Percentiles rank a stretch among this genome's conserved stretches.
These are phyloP conservation scores for Nesometra sesokonis DNA, from an alignment of 35 echinoderm and acorn worm species.

Conservation along the genomic window DNA sequence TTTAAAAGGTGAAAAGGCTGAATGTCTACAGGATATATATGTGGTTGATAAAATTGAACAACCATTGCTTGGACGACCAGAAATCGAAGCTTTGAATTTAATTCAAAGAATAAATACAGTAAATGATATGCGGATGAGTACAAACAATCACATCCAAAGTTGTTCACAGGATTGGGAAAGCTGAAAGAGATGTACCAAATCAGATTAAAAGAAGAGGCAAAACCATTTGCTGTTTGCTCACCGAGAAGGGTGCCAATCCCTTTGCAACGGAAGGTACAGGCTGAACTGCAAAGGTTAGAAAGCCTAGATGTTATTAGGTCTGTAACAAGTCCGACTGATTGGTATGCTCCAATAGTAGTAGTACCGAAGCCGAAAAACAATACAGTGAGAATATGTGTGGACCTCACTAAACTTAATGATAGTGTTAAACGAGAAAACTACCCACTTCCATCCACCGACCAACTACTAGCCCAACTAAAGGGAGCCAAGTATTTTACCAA, in stretches of 20 bases:
- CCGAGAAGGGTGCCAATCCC: neutral
- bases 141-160: neutral
- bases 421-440: slow-evolving; percentile 20
- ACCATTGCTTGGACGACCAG: neutral
- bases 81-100: neutral
- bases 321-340: slow-evolving; percentile 10
- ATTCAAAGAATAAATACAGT: too few species aligned
- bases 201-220: neutral
- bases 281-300: neutral
- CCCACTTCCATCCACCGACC: slow-evolving; percentile 29
- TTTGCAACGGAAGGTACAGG: neutral
- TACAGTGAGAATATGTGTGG: slow-evolving; percentile 29
- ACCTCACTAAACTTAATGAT: slow-evolving; percentile 33
- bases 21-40: too few species aligned
- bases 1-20: too few species aligned
- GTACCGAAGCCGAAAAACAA: slow-evolving; percentile 15
- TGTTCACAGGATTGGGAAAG: neutral
- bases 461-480: slow-evolving; percentile 12
- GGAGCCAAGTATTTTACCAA: slow-evolving; percentile 31
- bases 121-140: too few species aligned
- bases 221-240: neutral
- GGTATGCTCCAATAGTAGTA: slow-evolving; percentile 40
- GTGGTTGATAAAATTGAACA: neutral
- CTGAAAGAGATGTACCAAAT: neutral
- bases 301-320: neutral